Percentiles rank a stretch among this genome's conserved stretches.
Conservation (phyloP, 2,113 vertebrate genomes). For the Electrona antarctica region DNA sequence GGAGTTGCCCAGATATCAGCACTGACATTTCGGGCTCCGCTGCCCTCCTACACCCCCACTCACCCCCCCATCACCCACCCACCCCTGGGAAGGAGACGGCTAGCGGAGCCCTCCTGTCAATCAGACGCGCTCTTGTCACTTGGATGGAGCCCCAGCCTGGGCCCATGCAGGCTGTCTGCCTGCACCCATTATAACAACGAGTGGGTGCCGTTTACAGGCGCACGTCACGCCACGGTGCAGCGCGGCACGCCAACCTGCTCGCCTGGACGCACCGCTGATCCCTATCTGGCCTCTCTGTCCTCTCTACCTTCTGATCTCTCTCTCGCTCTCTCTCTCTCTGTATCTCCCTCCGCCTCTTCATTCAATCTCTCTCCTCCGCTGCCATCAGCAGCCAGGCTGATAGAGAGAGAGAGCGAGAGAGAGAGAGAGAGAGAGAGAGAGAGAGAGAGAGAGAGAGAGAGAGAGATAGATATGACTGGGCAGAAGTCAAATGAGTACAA, state of each 20-base stretch:
- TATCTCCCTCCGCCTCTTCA: conserved; percentile 15
- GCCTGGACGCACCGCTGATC: conserved; percentile 42
- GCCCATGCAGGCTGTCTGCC: conserved; percentile 9
- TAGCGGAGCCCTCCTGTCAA: conserved; percentile 60
- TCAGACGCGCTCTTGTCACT: conserved; percentile 59
- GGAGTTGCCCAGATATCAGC: conserved; percentile 73
- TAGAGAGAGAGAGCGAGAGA: conserved; percentile 26
- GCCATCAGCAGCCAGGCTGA: conserved; percentile 33
- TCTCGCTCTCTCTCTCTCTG: conserved; percentile 9
- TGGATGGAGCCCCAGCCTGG: not conserved
- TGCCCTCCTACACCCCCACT: conserved; percentile 47
- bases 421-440: conserved; percentile 7
- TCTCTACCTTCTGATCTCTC: conserved; percentile 1
- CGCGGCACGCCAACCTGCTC: conserved; percentile 31
- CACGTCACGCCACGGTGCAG: conserved; percentile 20
- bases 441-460: not conserved
- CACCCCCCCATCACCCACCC: conserved; percentile 8
- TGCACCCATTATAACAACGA: conserved; percentile 23
- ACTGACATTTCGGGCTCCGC: conserved; percentile 85
- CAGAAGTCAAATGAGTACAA: not conserved
- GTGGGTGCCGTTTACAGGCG: too few relatives aligned
- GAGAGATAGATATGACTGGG: not conserved
- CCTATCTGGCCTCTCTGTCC: conserved; percentile 42
- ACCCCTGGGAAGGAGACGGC: not conserved
- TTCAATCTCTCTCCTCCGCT: conserved; percentile 38